phyloP scores from a whole-genome alignment of 2,113 vertebrate genomes.

The Monarcha castaneiventris region DNA sequence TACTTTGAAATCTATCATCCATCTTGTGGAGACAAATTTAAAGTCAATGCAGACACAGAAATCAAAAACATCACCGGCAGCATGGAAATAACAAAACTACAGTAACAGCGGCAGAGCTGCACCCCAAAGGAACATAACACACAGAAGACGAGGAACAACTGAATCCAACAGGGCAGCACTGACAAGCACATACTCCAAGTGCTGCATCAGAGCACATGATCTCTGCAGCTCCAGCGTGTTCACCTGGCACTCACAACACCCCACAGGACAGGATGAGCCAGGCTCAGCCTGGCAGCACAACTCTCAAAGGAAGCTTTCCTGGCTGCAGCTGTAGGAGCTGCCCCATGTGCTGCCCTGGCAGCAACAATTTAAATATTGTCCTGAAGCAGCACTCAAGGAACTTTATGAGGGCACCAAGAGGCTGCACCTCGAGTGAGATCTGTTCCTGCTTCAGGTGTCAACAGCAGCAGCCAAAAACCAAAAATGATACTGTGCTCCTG shows the following conservation, averaged over 20 bases:
- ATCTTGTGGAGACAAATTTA: not conserved
- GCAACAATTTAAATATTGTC: not conserved
- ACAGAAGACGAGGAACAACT: not conserved
- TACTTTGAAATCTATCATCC: not conserved
- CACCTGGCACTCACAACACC: not conserved
- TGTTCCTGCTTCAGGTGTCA: not conserved
- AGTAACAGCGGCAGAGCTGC: not conserved
- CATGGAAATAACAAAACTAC: not conserved
- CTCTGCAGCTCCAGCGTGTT: fast-evolving
- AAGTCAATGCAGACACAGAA: not conserved
- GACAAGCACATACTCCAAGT: not conserved
- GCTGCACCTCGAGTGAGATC: not conserved
- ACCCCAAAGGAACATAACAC: not conserved
- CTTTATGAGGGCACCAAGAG: fast-evolving
- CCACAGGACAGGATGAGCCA: not conserved
- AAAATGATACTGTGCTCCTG: not conserved
- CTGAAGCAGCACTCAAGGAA: not conserved
- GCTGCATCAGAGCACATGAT: not conserved
- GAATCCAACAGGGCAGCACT: not conserved
- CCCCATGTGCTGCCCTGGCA: not conserved
- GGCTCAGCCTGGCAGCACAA: not conserved
- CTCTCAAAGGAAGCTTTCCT: not conserved
- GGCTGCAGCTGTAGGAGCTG: not conserved
- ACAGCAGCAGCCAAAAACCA: not conserved
- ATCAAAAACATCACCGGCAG: not conserved